phyloP scores from a whole-genome alignment of 2,888 invertebrate genomes.

The Gnatocerus cornutus region DNA sequence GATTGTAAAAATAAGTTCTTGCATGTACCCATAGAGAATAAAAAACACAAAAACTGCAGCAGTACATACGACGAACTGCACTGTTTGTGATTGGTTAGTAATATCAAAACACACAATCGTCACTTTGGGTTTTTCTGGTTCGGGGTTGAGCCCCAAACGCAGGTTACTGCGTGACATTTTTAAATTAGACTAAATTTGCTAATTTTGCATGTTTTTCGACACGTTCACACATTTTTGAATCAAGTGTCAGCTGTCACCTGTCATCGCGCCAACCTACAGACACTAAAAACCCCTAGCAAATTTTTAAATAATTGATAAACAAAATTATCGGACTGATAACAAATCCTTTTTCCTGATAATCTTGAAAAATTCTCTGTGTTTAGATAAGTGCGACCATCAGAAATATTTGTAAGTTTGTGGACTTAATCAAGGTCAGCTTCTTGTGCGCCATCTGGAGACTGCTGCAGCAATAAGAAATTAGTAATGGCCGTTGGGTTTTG shows the following conservation, averaged over 20 bases:
- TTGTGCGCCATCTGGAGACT: slow-evolving; percentile 64
- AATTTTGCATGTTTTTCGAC: slow-evolving; percentile 37
- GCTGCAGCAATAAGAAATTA: slow-evolving; percentile 66
- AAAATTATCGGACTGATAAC: slow-evolving; percentile 12
- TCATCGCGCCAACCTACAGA: slow-evolving; percentile 2
- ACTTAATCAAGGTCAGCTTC: slow-evolving; percentile 41
- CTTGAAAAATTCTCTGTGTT: slow-evolving; percentile 18
- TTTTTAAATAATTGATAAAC: slow-evolving; percentile 27
- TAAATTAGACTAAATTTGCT: slow-evolving; percentile 3
- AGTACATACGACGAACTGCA: slow-evolving; percentile 85
- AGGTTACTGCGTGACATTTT: slow-evolving; percentile 50
- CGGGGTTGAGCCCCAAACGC: slow-evolving; percentile 57
- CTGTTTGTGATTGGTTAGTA: slow-evolving; percentile 76
- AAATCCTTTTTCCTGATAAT: not conserved
- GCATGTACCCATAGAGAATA: slow-evolving; percentile 91
- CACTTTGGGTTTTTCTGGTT: slow-evolving; percentile 71
- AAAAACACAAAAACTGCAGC: slow-evolving; percentile 90
- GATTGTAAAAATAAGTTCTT: slow-evolving; percentile 94
- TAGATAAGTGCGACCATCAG: slow-evolving; percentile 5
- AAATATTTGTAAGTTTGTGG: not conserved
- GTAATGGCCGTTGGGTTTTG: slow-evolving; percentile 69
- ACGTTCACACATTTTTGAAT: slow-evolving; percentile 55
- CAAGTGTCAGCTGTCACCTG: slow-evolving; percentile 38
- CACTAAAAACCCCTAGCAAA: not conserved
- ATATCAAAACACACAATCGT: slow-evolving; percentile 85